phyloP scores from a whole-genome alignment of 2,888 invertebrate genomes.

The Sarcophaga carnaria region DNA sequence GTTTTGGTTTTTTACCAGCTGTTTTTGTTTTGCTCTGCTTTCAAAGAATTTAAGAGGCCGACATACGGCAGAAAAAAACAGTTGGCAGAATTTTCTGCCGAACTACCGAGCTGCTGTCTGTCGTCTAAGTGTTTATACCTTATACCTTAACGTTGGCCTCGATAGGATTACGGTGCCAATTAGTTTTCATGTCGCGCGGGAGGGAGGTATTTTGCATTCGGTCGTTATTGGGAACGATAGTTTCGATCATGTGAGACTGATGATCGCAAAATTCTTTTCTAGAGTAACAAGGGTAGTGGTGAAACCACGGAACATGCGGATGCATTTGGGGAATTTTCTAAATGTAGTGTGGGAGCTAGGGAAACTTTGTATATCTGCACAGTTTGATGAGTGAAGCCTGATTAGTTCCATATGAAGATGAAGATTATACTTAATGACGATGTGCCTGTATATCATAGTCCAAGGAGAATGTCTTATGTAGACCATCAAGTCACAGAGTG shows the following conservation, averaged over 20 bases:
- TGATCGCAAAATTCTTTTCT: not conserved
- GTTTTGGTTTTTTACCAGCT: too few relatives aligned
- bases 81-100: too few relatives aligned
- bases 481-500: constrained; percentile 36
- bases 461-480: constrained; percentile 70
- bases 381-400: constrained; percentile 72
- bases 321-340: not conserved
- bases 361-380: not conserved
- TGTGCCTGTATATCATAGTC: constrained; percentile 71
- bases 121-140: too few relatives aligned
- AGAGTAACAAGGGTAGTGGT: not conserved
- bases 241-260: constrained; percentile 1
- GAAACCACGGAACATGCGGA: not conserved
- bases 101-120: too few relatives aligned
- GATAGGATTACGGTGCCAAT: not conserved
- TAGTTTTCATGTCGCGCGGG: not conserved
- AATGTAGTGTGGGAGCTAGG: not conserved
- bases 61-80: too few relatives aligned
- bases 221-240: constrained; percentile 15
- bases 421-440: constrained; percentile 75
- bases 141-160: not conserved
- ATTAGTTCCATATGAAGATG: constrained; percentile 58
- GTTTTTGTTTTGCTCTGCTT: too few relatives aligned
- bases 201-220: not conserved
- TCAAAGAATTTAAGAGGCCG: too few relatives aligned